Percentiles rank a stretch among this genome's conserved stretches.
Conservation (phyloP, 2,113 vertebrate species). For the Melozone crissalis region DNA sequence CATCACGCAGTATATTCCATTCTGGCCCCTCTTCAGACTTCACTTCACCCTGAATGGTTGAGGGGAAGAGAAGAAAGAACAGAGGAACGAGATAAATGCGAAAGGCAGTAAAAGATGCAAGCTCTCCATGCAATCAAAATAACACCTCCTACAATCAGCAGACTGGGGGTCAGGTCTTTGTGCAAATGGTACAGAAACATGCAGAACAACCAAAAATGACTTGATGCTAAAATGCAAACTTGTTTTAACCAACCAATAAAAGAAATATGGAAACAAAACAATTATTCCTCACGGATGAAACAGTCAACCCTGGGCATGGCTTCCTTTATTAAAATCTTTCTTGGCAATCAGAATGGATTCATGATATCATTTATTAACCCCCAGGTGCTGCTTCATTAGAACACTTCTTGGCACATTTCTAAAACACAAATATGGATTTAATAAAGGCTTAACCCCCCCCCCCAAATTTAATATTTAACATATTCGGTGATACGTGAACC, state of each 20-base stretch:
- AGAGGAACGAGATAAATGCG: neutral
- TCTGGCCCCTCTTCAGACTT: conserved; percentile 77
- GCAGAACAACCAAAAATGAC: neutral
- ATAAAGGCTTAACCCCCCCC: neutral
- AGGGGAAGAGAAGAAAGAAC: neutral
- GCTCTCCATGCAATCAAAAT: neutral
- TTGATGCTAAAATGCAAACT: neutral
- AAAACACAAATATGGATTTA: conserved; percentile 60
- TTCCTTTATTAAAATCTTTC: conserved; percentile 62
- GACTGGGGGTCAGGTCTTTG: neutral
- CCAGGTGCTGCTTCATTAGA: conserved; percentile 59
- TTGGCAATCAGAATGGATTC: conserved; percentile 49
- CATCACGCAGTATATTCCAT: conserved; percentile 91
- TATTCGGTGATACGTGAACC: conserved; percentile 28
- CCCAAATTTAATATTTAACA: conserved; percentile 47
- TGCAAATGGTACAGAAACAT: neutral
- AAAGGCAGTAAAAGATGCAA: neutral
- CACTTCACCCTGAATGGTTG: conserved; percentile 45
- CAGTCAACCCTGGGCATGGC: conserved; percentile 32
- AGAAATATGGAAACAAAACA: conserved; percentile 45
- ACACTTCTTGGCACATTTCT: conserved; percentile 56
- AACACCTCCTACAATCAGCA: neutral
- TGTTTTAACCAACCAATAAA: conserved; percentile 11
- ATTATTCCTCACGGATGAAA: conserved; percentile 10
- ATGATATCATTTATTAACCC: conserved; percentile 66